A percentile compares a stretch with the other conserved stretches of the same genome.
These are phyloP conservation scores for Conomelus anceps DNA, from an alignment of 2,888 invertebrate species.

Conservation along the genomic window DNA sequence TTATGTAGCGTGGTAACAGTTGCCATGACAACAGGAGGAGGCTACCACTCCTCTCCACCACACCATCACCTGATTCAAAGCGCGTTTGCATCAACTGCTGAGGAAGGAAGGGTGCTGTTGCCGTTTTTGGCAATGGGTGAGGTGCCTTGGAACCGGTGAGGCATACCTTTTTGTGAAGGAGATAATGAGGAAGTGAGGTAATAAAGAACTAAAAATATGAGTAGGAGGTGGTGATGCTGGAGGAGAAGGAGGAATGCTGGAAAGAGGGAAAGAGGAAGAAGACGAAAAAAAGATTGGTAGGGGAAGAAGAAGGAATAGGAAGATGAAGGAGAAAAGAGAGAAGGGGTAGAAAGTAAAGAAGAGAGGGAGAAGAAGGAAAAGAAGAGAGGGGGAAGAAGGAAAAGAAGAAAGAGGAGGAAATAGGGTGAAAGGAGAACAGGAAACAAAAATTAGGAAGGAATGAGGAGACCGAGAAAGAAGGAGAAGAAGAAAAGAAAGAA, in stretches of 20 bases:
- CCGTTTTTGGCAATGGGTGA: background rate
- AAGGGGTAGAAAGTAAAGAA: too few relatives aligned
- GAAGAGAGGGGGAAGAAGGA: too few relatives aligned
- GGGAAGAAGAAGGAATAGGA: too few relatives aligned
- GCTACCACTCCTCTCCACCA: background rate
- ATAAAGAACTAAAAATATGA: background rate
- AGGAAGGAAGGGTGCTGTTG: background rate
- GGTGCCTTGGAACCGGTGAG: background rate
- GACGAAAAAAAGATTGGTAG: too few relatives aligned
- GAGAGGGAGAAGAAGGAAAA: too few relatives aligned
- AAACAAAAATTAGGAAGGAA: too few relatives aligned
- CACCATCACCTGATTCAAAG: background rate
- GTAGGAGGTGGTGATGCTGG: background rate
- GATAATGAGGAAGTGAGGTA: background rate
- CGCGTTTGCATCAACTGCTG: background rate
- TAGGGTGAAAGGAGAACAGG: too few relatives aligned
- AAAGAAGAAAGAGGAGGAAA: too few relatives aligned
- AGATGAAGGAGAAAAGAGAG: too few relatives aligned
- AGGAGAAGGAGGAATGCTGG: background rate
- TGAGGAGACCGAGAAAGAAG: too few relatives aligned
- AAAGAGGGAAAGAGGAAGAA: background rate
- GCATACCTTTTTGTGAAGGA: background rate
- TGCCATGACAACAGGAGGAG: background rate
- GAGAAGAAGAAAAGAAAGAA: too few relatives aligned
- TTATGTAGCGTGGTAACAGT: background rate